A percentile compares a stretch with the other conserved stretches of the same genome.
Evolutionary conservation across 2,888 invertebrate genomes (phyloP).

Genomic region (Lasioglossum oenotherae): DNA sequence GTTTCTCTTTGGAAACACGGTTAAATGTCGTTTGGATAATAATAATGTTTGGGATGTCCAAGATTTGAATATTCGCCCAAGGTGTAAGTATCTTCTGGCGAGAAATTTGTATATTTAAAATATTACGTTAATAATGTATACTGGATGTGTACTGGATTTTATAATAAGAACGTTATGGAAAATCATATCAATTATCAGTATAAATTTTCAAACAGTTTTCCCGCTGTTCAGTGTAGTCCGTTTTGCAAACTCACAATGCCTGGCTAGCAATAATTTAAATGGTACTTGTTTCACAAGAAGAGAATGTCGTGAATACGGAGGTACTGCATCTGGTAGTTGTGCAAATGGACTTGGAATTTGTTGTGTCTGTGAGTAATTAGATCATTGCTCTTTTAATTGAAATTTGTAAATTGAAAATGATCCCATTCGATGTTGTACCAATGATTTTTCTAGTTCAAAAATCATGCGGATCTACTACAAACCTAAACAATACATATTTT

Average conservation of each 20-base stretch:
- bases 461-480: slow-evolving; percentile 89
- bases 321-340: slow-evolving; percentile 90
- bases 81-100: slow-evolving; percentile 74
- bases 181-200: background rate
- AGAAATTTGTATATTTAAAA: background rate
- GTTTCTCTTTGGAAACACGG: slow-evolving; percentile 25
- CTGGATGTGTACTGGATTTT: background rate
- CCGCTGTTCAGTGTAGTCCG: slow-evolving; percentile 91
- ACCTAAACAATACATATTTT: slow-evolving; percentile 93
- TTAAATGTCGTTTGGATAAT: slow-evolving; percentile 15
- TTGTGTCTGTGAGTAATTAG: slow-evolving; percentile 90
- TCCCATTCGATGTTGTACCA: background rate
- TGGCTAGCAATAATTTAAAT: slow-evolving; percentile 87
- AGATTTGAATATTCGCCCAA: slow-evolving; percentile 65
- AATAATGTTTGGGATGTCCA: slow-evolving; percentile 11
- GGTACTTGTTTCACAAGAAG: slow-evolving; percentile 92
- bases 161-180: background rate
- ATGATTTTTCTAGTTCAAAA: slow-evolving; percentile 87
- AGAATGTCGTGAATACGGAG: slow-evolving; percentile 90
- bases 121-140: background rate
- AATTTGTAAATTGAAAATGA: background rate
- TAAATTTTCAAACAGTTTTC: slow-evolving; percentile 85
- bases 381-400: background rate
- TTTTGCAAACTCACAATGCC: slow-evolving; percentile 90
- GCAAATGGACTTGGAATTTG: slow-evolving; percentile 91